Percentiles rank a stretch among this genome's conserved stretches.
Conservation (phyloP, 2,888 invertebrate species). For the Aricia artaxerxes region DNA sequence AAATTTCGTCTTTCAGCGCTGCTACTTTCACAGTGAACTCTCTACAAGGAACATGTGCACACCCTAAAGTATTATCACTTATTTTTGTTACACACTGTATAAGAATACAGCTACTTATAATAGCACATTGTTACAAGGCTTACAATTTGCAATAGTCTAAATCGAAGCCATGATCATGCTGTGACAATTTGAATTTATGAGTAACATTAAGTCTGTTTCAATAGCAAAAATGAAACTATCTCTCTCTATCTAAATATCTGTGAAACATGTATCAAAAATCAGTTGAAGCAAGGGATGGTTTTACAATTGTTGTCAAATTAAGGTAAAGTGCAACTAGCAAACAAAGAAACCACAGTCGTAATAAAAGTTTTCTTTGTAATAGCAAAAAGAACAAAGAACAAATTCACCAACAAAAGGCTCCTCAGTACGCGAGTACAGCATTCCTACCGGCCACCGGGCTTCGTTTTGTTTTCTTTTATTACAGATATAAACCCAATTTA, state of each 20-base stretch:
- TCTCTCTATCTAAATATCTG: neutral
- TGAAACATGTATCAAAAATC: neutral
- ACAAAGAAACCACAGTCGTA: constrained; percentile 25
- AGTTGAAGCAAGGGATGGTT: neutral
- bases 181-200: too few relatives aligned
- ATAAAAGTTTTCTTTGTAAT: constrained; percentile 30
- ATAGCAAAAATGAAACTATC: neutral
- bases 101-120: too few relatives aligned
- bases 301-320: constrained; percentile 21
- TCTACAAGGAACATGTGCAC: too few relatives aligned
- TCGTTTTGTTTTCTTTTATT: constrained; percentile 11
- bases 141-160: too few relatives aligned
- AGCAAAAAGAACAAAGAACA: constrained; percentile 21
- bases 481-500: neutral
- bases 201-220: neutral
- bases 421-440: constrained; percentile 19
- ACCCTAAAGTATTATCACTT: too few relatives aligned
- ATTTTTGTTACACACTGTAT: too few relatives aligned
- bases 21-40: too few relatives aligned
- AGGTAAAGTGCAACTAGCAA: constrained; percentile 16
- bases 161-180: too few relatives aligned
- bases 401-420: constrained; percentile 22
- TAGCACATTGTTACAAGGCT: too few relatives aligned
- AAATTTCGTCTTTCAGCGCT: too few relatives aligned
- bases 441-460: constrained; percentile 15